Evolutionary conservation across 2,888 invertebrate genomes (phyloP).

Genomic region (Epinotia ramella): DNA sequence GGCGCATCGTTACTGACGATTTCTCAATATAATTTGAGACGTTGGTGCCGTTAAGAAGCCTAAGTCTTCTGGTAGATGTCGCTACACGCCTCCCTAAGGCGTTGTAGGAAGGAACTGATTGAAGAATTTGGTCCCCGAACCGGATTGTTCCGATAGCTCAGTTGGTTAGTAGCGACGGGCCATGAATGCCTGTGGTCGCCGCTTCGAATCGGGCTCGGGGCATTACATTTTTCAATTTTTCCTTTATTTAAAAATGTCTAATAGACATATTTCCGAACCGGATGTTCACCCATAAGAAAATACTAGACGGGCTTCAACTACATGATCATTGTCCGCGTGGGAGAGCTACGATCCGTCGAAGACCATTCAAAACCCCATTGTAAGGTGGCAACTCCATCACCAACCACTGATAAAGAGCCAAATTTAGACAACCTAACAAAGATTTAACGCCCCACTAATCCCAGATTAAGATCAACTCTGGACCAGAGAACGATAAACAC

Average conservation of each 20-base stretch:
- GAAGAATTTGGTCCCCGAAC: too few relatives aligned
- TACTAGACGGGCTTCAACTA: slow-evolving; percentile 53
- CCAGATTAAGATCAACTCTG: slow-evolving; percentile 80
- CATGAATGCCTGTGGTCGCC: too few relatives aligned
- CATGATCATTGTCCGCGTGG: slow-evolving; percentile 63
- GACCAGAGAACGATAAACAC: slow-evolving; percentile 74
- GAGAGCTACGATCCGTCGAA: slow-evolving; percentile 57
- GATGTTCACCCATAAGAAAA: slow-evolving; percentile 59
- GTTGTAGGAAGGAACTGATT: too few relatives aligned
- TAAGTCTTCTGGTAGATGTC: too few relatives aligned
- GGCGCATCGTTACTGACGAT: too few relatives aligned
- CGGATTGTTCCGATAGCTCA: too few relatives aligned
- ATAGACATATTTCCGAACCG: slow-evolving; percentile 55
- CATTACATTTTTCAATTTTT: too few relatives aligned
- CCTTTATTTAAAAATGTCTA: background rate
- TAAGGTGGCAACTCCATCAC: slow-evolving; percentile 72
- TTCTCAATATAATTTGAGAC: too few relatives aligned
- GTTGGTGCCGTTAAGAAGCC: too few relatives aligned
- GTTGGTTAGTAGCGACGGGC: too few relatives aligned
- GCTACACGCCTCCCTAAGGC: too few relatives aligned
- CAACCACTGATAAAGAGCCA: slow-evolving; percentile 53
- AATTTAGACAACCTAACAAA: slow-evolving; percentile 72
- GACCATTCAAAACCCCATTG: slow-evolving; percentile 64
- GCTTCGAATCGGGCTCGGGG: too few relatives aligned
- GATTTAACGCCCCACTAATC: slow-evolving; percentile 72